phyloP scores from a whole-genome alignment of 2,797 vertebrate species.

The Acomys russatus region DNA sequence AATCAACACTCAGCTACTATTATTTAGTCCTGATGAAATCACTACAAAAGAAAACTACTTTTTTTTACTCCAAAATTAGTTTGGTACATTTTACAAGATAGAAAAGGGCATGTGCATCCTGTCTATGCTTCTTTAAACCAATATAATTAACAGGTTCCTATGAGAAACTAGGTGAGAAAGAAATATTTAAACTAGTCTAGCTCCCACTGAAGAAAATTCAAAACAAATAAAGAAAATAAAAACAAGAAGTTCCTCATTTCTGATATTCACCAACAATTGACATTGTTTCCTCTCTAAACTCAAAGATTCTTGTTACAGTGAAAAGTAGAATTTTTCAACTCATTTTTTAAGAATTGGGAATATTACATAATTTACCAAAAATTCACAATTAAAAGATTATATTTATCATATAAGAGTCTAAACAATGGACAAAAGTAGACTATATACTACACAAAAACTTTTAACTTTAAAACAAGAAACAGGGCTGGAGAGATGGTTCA shows the following conservation, averaged over 20 bases:
- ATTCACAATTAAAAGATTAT: constrained; percentile 6
- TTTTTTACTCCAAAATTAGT: not conserved
- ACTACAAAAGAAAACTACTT: not conserved
- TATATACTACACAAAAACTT: not conserved
- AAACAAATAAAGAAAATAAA: not conserved
- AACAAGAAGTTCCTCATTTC: not conserved
- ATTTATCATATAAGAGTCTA: constrained; percentile 13
- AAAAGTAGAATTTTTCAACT: constrained; percentile 33
- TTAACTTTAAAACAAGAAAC: constrained; percentile 5
- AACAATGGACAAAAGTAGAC: not conserved
- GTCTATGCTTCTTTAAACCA: not conserved
- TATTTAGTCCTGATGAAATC: not conserved
- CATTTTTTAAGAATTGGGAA: not conserved
- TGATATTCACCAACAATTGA: not conserved
- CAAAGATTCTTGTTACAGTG: not conserved
- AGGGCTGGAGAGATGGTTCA: too few species aligned
- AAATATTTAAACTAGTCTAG: not conserved
- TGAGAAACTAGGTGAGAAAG: not conserved
- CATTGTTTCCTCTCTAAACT: not conserved
- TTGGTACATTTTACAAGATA: not conserved
- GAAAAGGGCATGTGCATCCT: not conserved
- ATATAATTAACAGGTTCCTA: not conserved
- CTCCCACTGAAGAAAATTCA: not conserved
- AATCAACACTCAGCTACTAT: not conserved
- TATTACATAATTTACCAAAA: constrained; percentile 4